Base-by-base conservation (phyloP, 1,140 invertebrate species). In the Microplitis demolitor region DNA sequence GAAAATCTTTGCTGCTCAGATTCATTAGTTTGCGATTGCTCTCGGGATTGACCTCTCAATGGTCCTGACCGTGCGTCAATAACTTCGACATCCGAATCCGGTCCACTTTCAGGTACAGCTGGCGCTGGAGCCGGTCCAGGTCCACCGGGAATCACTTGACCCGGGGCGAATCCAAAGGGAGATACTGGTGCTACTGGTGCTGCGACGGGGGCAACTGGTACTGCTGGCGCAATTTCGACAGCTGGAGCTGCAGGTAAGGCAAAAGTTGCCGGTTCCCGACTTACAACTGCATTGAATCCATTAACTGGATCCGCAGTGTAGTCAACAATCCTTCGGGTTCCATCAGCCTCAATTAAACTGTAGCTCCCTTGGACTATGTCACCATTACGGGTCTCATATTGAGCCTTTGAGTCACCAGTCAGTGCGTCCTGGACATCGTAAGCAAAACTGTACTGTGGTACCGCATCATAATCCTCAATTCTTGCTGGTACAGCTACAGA, bases 71-170 rank as follows among this genome's bases (percentile, higher is more conserved):
- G 66, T 0, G 83, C 78, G 31, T 87, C 86, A 3, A 87, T 67
- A 0, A 87, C 80, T 66, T 87, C 86, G 2, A 87, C 82, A n/a
- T 87, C 85, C 4, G 84, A 83, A 24, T 87, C 85, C 0, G 86
- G 85, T 4, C 82, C 85, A 14, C 61, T 77, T 3, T 77, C 75
- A 2, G 85, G 83, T 2, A 86, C 79, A 33, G 69, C 58, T 2
- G 81, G 79, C 6, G 33, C 74, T 63, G 63, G 75, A 24, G 69
- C 76, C 8, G n/a, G 16, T 16, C 4, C 61, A 24, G 72, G 3
- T 54, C 76, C 16, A 69, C 56, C 9, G 16, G 56, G 16, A 34
- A 16, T 2, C 0, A 45, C 39, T 45, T 45, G 39, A 9, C 39
- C 54, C 11, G 77, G 73, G 9, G 78, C 76, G 0, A 76, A 73